Evolutionary conservation across 2,797 vertebrate species (phyloP).

Genomic region (Aphelocoma californica): DNA sequence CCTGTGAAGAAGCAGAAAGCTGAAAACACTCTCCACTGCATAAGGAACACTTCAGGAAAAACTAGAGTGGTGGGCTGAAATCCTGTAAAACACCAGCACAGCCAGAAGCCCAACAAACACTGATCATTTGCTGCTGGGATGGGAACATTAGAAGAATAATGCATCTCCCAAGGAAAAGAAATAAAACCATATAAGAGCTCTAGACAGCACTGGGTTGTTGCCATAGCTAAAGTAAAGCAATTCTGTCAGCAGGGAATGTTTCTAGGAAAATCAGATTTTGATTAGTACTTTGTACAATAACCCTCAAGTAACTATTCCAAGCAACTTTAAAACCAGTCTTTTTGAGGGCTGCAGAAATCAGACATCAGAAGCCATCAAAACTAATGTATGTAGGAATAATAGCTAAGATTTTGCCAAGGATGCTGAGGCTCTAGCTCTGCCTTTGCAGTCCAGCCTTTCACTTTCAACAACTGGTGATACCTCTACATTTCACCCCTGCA

Average conservation of each 20-base stretch:
- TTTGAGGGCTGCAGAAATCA: not conserved
- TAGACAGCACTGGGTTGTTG: not conserved
- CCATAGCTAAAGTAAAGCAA: not conserved
- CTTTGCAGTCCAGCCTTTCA: not conserved
- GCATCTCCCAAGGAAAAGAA: not conserved
- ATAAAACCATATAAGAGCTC: not conserved
- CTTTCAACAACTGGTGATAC: not conserved
- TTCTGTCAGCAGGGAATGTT: not conserved
- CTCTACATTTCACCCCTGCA: not conserved
- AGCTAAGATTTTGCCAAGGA: not conserved
- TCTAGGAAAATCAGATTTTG: not conserved
- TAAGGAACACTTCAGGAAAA: not conserved
- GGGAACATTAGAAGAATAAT: not conserved
- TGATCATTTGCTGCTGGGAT: not conserved
- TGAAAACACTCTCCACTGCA: not conserved
- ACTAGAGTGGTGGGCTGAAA: not conserved
- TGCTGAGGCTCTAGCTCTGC: not conserved
- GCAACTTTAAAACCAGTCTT: not conserved
- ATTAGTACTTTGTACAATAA: not conserved
- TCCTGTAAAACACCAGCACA: not conserved
- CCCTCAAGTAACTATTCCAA: not conserved
- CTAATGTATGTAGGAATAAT: fast-evolving
- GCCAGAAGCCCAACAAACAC: not conserved
- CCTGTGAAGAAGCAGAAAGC: not conserved
- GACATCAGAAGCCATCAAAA: not conserved